Percentiles rank a stretch among this genome's conserved stretches.
Evolutionary conservation across 2,113 vertebrate genomes (phyloP).

Genomic region (Bubo blakistoni): DNA sequence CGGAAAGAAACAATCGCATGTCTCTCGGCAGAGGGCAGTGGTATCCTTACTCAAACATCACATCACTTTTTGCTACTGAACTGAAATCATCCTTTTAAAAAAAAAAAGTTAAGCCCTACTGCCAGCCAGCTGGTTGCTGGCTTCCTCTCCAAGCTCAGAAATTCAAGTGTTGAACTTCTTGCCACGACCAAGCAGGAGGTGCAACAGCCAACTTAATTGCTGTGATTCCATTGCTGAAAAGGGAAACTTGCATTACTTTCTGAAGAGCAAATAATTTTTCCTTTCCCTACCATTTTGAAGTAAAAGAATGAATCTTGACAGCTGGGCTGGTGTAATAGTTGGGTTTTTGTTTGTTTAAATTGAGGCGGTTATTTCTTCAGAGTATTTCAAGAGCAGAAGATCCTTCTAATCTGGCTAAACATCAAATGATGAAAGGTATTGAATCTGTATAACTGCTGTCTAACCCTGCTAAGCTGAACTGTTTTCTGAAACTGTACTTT

Average conservation of each 20-base stretch:
- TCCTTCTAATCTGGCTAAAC: background rate
- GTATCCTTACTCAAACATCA: background rate
- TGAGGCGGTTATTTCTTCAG: background rate
- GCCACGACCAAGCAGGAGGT: background rate
- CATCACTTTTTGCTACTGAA: background rate
- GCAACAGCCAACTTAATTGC: background rate
- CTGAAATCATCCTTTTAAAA: background rate
- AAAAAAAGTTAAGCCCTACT: background rate
- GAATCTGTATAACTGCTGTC: background rate
- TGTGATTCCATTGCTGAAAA: background rate
- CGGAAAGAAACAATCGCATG: background rate
- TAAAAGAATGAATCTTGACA: background rate
- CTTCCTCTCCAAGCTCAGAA: background rate
- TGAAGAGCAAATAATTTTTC: background rate
- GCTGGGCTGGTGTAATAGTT: background rate
- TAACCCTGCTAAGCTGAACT: background rate
- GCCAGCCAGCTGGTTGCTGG: background rate
- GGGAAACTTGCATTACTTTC: background rate
- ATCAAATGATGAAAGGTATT: background rate
- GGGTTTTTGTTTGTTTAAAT: background rate
- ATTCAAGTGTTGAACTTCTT: background rate
- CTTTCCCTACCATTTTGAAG: background rate
- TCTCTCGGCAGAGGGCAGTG: slow-evolving; percentile 33
- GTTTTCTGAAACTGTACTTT: background rate
- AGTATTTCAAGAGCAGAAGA: background rate